Evolutionary conservation across 2,888 invertebrate species (phyloP), one percentile per base, ranked within the genome.

Genomic region (Lithophane ornitopus): DNA sequence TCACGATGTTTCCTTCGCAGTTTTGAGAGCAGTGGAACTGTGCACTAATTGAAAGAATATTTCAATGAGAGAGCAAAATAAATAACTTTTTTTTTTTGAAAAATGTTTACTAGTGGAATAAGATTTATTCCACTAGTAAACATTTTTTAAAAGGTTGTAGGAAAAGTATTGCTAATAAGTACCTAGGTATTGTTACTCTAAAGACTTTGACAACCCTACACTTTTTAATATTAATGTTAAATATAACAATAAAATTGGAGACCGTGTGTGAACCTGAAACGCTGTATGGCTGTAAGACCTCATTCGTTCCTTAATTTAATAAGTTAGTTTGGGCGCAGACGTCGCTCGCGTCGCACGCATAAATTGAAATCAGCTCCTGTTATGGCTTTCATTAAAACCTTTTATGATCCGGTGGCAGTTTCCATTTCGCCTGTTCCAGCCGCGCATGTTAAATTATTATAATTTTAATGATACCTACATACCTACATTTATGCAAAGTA

Each of bases 361-460:
- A 91, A 90, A 93, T 93, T 92, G 92, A 92, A 92, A 92, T 90
- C 91, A 87, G 89, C 89, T 89, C 86, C 89, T 88, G 90, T 91
- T 92, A 93, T 90, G 87, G 90, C 87, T 76, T 85, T 87, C 91
- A 93, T 92, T 93, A 92, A 91, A 92, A 90, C 89, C 88, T 92
- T 92, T 93, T 92, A 92, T 90, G 91, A 92, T 90, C 90, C 86
- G 82, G 85, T 85, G 85, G 89, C 89, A 88, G 86, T 85, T 89
- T 87, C 70, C 88, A 89, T 92, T 92, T 86, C 87, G 85, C 79
- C 76, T 85, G 88, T 90, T 89, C 74, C 85, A 88, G 87, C 84
- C 90, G 86, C 89, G 89, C 89, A 89, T 89, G 87, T 82, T 89
- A 89, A 91, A 90, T 90, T 90, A 92, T 90, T 89, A 88, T 89